Conservation (phyloP, 2,888 invertebrate species). For the Koerneria pararmatus region DNA sequence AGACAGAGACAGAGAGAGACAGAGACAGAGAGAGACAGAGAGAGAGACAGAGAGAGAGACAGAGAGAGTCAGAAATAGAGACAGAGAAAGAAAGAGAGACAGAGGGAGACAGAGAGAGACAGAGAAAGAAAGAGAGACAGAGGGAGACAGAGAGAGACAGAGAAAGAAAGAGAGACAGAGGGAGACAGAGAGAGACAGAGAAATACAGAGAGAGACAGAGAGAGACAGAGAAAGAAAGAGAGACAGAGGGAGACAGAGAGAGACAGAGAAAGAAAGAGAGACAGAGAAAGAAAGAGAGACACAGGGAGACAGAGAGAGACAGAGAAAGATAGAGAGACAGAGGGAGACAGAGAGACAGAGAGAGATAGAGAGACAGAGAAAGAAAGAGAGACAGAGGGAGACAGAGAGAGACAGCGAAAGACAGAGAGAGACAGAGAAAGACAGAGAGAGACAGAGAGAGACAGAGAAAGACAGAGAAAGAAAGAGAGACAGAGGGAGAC, state of each 20-base stretch:
- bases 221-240: too few species aligned
- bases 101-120: too few species aligned
- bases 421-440: not conserved
- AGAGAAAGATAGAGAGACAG: not conserved
- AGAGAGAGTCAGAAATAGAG: slow-evolving; percentile 1
- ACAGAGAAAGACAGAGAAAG: too few species aligned
- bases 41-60: too few species aligned
- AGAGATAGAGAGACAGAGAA: too few species aligned
- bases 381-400: not conserved
- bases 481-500: slow-evolving; percentile 11
- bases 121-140: slow-evolving; percentile 10
- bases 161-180: slow-evolving; percentile 13
- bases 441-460: slow-evolving; percentile 7
- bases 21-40: too few species aligned
- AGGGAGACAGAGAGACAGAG: not conserved
- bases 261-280: slow-evolving; percentile 7
- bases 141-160: slow-evolving; percentile 13
- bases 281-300: slow-evolving; percentile 4
- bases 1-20: not conserved
- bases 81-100: slow-evolving; percentile 4
- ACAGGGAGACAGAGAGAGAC: not conserved
- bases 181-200: too few species aligned
- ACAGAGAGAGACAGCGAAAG: not conserved
- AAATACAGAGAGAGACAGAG: too few species aligned
- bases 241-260: slow-evolving; percentile 7